Base-by-base conservation (phyloP, 2,113 vertebrate species). In the Amphilophus citrinellus region DNA sequence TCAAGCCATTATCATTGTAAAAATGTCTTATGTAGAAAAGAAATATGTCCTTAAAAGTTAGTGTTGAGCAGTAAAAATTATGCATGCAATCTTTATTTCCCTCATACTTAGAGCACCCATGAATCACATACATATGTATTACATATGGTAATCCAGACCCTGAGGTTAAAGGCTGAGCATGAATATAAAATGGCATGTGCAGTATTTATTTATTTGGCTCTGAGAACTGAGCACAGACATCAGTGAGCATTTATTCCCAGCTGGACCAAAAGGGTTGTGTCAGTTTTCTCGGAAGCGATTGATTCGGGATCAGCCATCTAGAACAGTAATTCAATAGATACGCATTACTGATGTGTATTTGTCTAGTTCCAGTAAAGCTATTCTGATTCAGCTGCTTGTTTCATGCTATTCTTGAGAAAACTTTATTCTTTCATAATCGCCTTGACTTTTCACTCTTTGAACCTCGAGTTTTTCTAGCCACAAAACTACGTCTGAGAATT, bases 241-340 rank as follows among this genome's bases (percentile, higher is more conserved):
- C 60, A 44, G 71, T 76, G 76, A 76, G 83, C 66, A 59, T 85
- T 90, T 84, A 58, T 66, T 75, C 81, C 83, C 79, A 84, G 81
- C 58, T 87, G 86, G 81, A 80, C 61, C 27, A 24, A 15, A 42
- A 84, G 42, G n/a, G 24, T 77, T 77, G 87, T 60, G 80, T 90
- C 77, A 80, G 68, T 87, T 91, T 93, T 79, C 84, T 66, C 9
- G 77, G 84, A 86, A 88, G 39, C 65, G 13, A 66, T 73, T 86
- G 63, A 92, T 88, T 88, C 75, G 42, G 39, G 60, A 83, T 56
- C 65, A 66, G 47, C n/a, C 62, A 73, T 82, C 35, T 56, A 61
- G 61, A 85, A 76, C 84, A 47, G 47, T 78, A 76, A 84, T 80
- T 82, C 27, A 82, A 27, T 84, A 80, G 61, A 56, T 17, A 84